Evolutionary conservation across 2,797 vertebrate genomes (phyloP).

Genomic region (Atherinosoma microstoma): DNA sequence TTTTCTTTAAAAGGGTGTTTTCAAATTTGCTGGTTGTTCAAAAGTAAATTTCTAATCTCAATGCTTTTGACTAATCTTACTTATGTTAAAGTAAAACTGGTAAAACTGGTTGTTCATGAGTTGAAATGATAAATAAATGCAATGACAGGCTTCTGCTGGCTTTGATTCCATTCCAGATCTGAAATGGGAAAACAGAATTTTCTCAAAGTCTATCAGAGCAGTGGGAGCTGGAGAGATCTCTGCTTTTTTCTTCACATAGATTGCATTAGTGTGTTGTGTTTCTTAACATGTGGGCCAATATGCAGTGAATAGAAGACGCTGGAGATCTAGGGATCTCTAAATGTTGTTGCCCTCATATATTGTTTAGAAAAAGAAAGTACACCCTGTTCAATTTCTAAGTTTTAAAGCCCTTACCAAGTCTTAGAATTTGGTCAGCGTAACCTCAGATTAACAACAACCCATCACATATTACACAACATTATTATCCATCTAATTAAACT

Average conservation of each 20-base stretch:
- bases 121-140: slow-evolving; percentile 24
- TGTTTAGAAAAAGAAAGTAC: not conserved
- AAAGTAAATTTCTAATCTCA: slow-evolving; percentile 7
- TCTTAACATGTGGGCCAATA: slow-evolving; percentile 17
- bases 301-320: not conserved
- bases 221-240: slow-evolving; percentile 26
- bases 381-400: not conserved
- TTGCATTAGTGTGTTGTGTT: slow-evolving; percentile 46
- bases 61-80: not conserved
- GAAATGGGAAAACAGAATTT: slow-evolving; percentile 38
- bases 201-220: slow-evolving; percentile 38
- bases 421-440: not conserved
- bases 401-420: not conserved
- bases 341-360: not conserved
- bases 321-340: not conserved
- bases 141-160: slow-evolving; percentile 28
- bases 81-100: slow-evolving; percentile 4
- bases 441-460: not conserved
- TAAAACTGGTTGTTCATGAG: slow-evolving; percentile 13
- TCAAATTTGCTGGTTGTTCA: not conserved
- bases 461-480: not conserved
- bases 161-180: slow-evolving; percentile 45
- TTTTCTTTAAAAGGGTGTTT: slow-evolving; percentile 7
- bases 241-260: slow-evolving; percentile 45
- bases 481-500: not conserved